Conservation (phyloP, 1,140 invertebrate genomes). For the Euura saliciscinereae region DNA sequence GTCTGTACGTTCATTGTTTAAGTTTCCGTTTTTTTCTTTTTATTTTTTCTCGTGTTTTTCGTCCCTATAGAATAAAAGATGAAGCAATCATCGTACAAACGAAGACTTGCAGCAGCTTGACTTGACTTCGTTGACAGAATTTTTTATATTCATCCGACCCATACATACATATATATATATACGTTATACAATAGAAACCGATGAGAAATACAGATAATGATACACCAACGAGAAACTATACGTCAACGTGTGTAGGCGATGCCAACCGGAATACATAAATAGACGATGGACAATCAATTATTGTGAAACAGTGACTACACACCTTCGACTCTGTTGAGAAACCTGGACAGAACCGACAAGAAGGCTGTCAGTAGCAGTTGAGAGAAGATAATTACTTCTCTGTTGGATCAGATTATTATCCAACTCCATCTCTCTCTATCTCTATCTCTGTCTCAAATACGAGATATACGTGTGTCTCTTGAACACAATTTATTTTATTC, state of each 20-base stretch:
- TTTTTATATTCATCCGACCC: not conserved
- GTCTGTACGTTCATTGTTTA: not conserved
- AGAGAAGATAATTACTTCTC: not conserved
- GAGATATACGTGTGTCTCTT: not conserved
- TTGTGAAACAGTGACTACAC: not conserved
- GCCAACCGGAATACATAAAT: not conserved
- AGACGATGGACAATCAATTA: slow-evolving; percentile 5
- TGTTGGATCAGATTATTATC: not conserved
- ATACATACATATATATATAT: not conserved
- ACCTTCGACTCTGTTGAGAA: too few species aligned
- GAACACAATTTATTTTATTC: too few species aligned
- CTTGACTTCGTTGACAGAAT: not conserved
- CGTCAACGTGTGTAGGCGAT: not conserved
- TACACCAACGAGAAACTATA: not conserved
- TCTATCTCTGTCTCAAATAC: too few species aligned
- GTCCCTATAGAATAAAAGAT: not conserved
- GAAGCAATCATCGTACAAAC: not conserved
- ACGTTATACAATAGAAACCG: not conserved
- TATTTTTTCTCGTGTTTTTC: too few species aligned
- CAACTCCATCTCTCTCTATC: not conserved
- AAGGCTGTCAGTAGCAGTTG: not conserved
- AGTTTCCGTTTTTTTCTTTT: not conserved
- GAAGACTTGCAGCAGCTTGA: not conserved
- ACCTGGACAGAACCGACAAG: not conserved
- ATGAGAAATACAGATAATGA: not conserved